Base-by-base conservation (phyloP, 2,797 vertebrate genomes). In the Heliangelus exortis region DNA sequence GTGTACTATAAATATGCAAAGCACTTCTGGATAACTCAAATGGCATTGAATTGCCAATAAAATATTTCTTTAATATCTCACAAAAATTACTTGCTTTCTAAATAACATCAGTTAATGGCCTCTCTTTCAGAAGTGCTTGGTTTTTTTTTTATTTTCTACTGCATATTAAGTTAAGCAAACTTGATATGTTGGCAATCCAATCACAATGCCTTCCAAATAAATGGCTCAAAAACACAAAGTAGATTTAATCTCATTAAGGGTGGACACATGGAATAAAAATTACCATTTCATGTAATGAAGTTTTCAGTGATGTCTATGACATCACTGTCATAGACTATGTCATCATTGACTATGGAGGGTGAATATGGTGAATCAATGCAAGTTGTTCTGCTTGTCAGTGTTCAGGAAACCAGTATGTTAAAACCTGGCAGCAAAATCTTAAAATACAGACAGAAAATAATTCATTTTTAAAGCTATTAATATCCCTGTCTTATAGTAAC, bases 231-330 rank as follows among this genome's bases (percentile, higher is more conserved):
- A 92, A 86, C 28, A 61, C 66, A 41, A 84, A 61, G 14, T 84
- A 6, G 54, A 31, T 81, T 87, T 94, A 95, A 90, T 95, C 21
- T 26, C 33, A 43, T 83, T 89, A 84, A 81, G 31, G 28, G 67
- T 84, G 82, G 66, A 36, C 63, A 67, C 53, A 34, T 59, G 34
- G 69, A 31, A 62, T 87, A 91, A 88, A 84, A 91, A 47, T 43
- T 41, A 82, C 19, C 45, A 74, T 82, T 15, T 26, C 20, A n/a
- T 69, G 45, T 90, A 93, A 94, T 65, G 55, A 79, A 87, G 29
- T 71, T 95, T 86, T 87, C 71, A 73, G 59, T 90, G 84, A 79
- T 92, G 67, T 84, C 88, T n/a, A n/a, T n/a, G n/a, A n/a, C n/a
- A n/a, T n/a, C n/a, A n/a, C n/a, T n/a, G n/a, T n/a, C n/a, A n/a